Base-by-base conservation (phyloP, 1,140 invertebrate genomes). In the Drosophila novamexicana region DNA sequence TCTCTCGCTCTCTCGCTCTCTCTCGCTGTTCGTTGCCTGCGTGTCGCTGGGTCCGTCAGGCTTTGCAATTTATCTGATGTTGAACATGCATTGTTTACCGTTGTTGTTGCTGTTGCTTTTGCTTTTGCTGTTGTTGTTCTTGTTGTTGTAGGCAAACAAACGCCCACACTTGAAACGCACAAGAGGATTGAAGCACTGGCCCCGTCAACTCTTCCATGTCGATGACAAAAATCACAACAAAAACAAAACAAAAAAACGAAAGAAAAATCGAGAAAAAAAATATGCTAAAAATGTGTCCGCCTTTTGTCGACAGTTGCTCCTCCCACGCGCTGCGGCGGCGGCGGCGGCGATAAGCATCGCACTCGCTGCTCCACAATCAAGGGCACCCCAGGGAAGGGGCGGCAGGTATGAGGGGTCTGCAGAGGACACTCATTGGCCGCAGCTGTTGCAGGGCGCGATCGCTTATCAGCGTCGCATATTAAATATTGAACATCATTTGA, bases 401-500 rank as follows among this genome's bases (percentile, higher is more conserved):
- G 9, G 34, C 16, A 5, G 18, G 4, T 29, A 18, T 5, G 22
- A 2, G 2, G 22, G 2, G 2, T 22, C 22, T 18, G 56, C 9
- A 16, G 70, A 68, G 70, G 56, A 64, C 74, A 57, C 84, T 72
- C 80, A 88, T 88, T 88, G 83, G 83, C 59, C 63, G 32, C 85
- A 90, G 77, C 83, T 81, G 83, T 82, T 69, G 73, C 37, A 34
- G 47, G 14, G 29, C n/a, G 44, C 81, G 89, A 91, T 81, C 73
- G 56, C 76, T 79, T 88, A 91, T 91, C 82, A 79, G 47, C 64
- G 40, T 72, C 62, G 81, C 76, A 91, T 91, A 92, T 92, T 91
- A 92, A 92, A 92, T 92, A 92, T 92, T 92, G 91, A 92, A 92
- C 91, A 91, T 92, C 91, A 92, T 91, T 92, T 92, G 86, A 86